Evolutionary conservation across 2,797 vertebrate genomes (phyloP).

Genomic region (Australoheros facetus): DNA sequence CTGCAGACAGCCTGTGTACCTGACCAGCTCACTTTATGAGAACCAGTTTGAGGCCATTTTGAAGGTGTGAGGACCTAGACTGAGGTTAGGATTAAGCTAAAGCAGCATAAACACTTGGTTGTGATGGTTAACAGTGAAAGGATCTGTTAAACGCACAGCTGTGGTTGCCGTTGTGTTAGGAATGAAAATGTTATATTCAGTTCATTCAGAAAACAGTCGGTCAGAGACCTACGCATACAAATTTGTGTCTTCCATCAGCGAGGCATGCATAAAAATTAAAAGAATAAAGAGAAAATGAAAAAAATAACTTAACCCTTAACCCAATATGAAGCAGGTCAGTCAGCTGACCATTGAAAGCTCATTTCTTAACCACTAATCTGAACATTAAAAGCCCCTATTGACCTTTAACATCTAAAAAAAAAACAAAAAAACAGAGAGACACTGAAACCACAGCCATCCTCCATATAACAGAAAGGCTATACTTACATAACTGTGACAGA

Average conservation of each 20-base stretch:
- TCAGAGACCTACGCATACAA: too few species aligned
- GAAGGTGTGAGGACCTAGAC: background rate
- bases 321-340: background rate
- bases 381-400: background rate
- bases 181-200: background rate
- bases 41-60: background rate
- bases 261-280: too few species aligned
- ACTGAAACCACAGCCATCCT: background rate
- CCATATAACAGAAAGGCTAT: background rate
- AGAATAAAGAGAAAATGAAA: background rate
- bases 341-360: background rate
- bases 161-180: background rate
- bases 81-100: rapidly evolving
- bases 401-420: background rate
- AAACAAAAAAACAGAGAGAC: background rate
- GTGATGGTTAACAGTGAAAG: background rate
- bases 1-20: background rate
- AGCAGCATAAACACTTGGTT: rapidly evolving
- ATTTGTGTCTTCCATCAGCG: too few species aligned
- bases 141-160: background rate
- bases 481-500: background rate
- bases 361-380: background rate
- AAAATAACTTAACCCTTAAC: background rate
- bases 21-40: background rate
- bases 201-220: background rate